Conservation (phyloP, 2,888 invertebrate species). For the Leptopterna dolabrata region DNA sequence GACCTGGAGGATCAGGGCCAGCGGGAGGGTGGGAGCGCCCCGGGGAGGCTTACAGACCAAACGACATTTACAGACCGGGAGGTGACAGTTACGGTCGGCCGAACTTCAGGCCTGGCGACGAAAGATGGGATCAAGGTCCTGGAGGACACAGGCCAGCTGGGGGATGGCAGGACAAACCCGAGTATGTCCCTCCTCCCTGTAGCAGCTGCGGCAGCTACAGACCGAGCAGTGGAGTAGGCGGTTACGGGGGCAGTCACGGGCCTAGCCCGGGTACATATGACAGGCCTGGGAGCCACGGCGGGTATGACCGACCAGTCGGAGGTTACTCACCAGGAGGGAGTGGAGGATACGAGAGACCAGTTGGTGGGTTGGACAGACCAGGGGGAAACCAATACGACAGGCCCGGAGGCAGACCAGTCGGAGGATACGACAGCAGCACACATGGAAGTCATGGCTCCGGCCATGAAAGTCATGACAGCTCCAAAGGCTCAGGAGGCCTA, state of each 20-base stretch:
- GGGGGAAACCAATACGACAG: not conserved
- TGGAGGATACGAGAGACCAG: not conserved
- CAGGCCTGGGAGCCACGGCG: conserved; percentile 1
- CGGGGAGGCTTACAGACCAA: conserved; percentile 27
- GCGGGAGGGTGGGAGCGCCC: conserved; percentile 10
- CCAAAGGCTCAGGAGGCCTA: not conserved
- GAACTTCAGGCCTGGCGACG: conserved; percentile 38
- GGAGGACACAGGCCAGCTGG: not conserved
- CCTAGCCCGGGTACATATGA: conserved; percentile 16
- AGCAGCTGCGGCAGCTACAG: conserved; percentile 30
- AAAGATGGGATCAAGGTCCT: conserved; percentile 31
- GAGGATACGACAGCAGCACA: not conserved
- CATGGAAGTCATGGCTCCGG: not conserved
- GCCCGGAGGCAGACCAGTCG: conserved; percentile 29
- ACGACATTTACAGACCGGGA: conserved; percentile 37
- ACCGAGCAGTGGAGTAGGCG: conserved; percentile 26
- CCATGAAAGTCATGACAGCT: not conserved
- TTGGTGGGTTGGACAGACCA: not conserved
- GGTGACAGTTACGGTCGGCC: conserved; percentile 1
- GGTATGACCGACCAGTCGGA: not conserved
- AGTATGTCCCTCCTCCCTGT: conserved; percentile 39
- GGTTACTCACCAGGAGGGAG: not conserved
- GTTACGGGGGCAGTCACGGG: conserved; percentile 16
- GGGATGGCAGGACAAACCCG: not conserved
- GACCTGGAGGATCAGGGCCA: not conserved